Conservation (phyloP, 2,113 vertebrate species). For the Chionodraco myersi region DNA sequence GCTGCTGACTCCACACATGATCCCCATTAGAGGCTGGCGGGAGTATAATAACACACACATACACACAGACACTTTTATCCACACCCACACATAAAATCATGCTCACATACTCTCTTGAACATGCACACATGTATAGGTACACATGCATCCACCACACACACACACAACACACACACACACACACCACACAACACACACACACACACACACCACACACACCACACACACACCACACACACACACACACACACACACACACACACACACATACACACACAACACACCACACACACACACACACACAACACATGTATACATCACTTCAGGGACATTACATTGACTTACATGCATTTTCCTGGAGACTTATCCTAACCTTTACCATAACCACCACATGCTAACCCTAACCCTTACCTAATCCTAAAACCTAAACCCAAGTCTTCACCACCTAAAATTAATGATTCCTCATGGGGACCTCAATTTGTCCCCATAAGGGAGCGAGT, state of each 20-base stretch:
- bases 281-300: not conserved
- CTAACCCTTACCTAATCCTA: no score
- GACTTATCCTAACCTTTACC: no score
- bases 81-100: not conserved
- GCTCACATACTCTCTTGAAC: not conserved
- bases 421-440: no score
- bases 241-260: slow-evolving; percentile 30
- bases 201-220: not conserved
- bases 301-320: no score
- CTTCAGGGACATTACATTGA: no score
- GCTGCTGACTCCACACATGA: slow-evolving; percentile 86
- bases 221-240: not conserved
- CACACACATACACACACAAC: slow-evolving; percentile 20
- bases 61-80: not conserved
- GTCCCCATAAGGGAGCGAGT: no score
- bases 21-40: slow-evolving; percentile 82
- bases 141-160: slow-evolving; percentile 16
- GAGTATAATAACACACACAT: slow-evolving; percentile 37
- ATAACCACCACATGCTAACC: no score
- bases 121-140: slow-evolving; percentile 26
- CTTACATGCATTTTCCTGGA: no score
- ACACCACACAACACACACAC: not conserved
- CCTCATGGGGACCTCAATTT: no score
- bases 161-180: no score
- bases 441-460: no score